Evolutionary conservation across 2,888 invertebrate species (phyloP), one percentile per base, ranked within the genome.

Genomic region (Zele albiditarsus): DNA sequence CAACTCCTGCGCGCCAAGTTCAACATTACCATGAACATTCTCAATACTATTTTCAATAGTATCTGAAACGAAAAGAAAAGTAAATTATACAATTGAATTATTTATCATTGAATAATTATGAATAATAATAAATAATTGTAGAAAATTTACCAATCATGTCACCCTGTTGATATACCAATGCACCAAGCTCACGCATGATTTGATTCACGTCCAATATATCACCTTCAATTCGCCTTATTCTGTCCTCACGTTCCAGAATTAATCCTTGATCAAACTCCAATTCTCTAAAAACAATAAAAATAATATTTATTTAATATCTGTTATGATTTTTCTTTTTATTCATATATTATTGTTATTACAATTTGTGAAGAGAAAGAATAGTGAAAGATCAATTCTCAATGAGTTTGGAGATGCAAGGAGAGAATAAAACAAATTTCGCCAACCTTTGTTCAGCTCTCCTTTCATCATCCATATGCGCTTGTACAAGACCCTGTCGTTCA

Each of bases 41-140:
- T 96, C 96, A 84, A 97, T 94, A 89, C 94, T 94, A 82, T 92
- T 94, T 88, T 96, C 96, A 81, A 97, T 96, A 6, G 94, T 93
- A 89, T 96, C 97, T 97, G 90, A 27, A 90, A 90, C 78, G 80
- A 2, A 71, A 75, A 69, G 31, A 38, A 28, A 33, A 23, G 31
- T 6, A 14, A 46, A n/a, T 4, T 16, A n/a, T 2, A 46, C 46
- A 46, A 16, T 46, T 16, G 14, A 16, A 46, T 46, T 46, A 46
- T 46, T 46, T 6, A 14, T 14, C 16, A 46, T 46, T 6, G 1
- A 53, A 53, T 53, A 20, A 20, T 53, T 23, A n/a, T 53, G 5
- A 12, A 12, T 38, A 28, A n/a, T 46, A 81, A 97, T 95, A 3
- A 57, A 65, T 69, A 42, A n/a, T 63, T 75, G 31, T 38, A 60